These are phyloP conservation scores for Gnathonemus echidnorhynchus DNA, from an alignment of 2,113 vertebrate genomes.

Conservation along the genomic window DNA sequence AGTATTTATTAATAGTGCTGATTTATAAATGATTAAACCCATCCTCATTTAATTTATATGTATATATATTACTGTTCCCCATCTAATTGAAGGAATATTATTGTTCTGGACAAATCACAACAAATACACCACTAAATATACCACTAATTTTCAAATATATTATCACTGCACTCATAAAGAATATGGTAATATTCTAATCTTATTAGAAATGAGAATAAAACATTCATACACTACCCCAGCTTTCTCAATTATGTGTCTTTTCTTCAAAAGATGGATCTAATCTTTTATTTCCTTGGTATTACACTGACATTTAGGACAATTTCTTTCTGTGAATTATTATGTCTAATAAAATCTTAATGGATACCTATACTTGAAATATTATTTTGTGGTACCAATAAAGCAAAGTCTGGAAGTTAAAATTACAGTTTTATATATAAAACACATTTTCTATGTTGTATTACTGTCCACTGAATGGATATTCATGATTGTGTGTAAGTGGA, in stretches of 20 bases:
- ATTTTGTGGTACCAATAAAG: background rate
- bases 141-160: background rate
- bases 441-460: background rate
- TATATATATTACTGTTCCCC: background rate
- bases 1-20: background rate
- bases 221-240: background rate
- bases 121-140: background rate
- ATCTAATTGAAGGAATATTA: background rate
- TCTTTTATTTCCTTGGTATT: background rate
- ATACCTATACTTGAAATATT: background rate
- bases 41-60: background rate
- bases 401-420: background rate
- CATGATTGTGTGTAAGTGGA: background rate
- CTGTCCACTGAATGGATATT: background rate
- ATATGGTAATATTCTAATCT: background rate
- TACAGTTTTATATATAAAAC: background rate
- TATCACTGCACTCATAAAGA: background rate
- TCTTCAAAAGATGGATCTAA: background rate
- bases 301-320: background rate
- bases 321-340: background rate
- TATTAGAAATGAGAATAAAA: background rate
- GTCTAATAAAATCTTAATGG: background rate
- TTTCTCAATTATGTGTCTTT: conserved; percentile 2
- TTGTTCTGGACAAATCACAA: background rate
- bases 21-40: background rate